Base-by-base conservation (phyloP, 2,888 invertebrate genomes). In the Gymnosoma rotundatum region DNA sequence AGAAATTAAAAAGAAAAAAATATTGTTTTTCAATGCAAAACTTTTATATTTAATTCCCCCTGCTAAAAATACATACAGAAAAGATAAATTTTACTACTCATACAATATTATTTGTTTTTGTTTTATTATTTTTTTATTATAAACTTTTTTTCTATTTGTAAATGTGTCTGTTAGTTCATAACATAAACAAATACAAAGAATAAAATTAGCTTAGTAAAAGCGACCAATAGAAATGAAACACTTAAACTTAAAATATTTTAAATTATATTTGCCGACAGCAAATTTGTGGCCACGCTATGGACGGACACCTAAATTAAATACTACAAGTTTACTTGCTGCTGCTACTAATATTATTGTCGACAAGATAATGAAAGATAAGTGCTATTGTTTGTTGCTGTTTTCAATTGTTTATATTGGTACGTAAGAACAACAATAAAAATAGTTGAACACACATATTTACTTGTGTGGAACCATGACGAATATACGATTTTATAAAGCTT, bases 331-430 rank as follows among this genome's bases (percentile, higher is more conserved):
- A 50, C 32, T 63, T 63, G 21, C 14, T 61, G 38, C 20, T 50
- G 61, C 42, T 74, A 16, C 10, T 52, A 48, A 21, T 54, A 38
- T 48, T 67, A 61, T 54, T 54, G 61, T 72, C 73, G 67, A 78
- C 67, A 83, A 83, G 83, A 83, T 83, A 83, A 83, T 83, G 58
- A 83, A 78, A 83, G 83, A 83, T 83, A 78, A 83, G 83, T 83
- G 69, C 66, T 83, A 69, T 73, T 56, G 16, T 1, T 45, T 69
- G 52, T 52, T 69, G 78, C 54, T 78, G 21, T 63, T 78, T 61
- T 70, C 61, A 69, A 69, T 78, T 76, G 67, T 76, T 69, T 42
- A 52, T 52, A 60, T 52, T 60, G 20, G 14, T 61, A 42, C 45
- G 10, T 38, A 69, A 52, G 7, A 18, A 38, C 60, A 48, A 36